Base-by-base conservation (phyloP, 1,140 invertebrate genomes). In the Oryzaephilus surinamensis region DNA sequence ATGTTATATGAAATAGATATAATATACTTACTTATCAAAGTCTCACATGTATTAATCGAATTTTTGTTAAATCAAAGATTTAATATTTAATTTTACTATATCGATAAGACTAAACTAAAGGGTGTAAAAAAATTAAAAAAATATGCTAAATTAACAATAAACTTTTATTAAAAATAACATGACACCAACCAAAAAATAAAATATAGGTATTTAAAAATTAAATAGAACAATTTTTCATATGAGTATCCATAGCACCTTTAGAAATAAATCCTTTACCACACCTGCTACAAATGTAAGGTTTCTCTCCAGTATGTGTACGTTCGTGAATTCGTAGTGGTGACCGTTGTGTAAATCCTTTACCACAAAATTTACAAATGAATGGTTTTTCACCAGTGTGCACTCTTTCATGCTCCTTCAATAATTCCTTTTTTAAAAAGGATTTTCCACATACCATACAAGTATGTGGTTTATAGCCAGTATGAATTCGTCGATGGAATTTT, bases 401-500 rank as follows among this genome's bases (percentile, higher is more conserved):
- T 12, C 15, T 37, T 12, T 38, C 4, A 29, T 50, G 49, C 10
- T 31, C 18, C 10, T 28, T 24, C 23, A 39, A 26, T 8, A 24
- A 17, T 0, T 30, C 27, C 30, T 41, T 41, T 2, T 30, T 38
- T 7, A 35, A 20, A 46, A 80, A 81, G 0, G 69, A 66, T 57
- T 76, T 74, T 2, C 71, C 73, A 48, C 77, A 81, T 1, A 71
- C 58, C 16, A 73, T 70, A 53, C 82, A 84, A 0, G 75, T 73
- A 44, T 77, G 76, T 10, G 81, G 79, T 21, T 80, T 80, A 35
- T 81, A 72, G 0, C 77, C 78, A 0, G 73, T 74, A 43, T 84
- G 80, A 7, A 79, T 77, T 13, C 75, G 61, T 32, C 73, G 57
- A 45, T 82, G 78, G 48, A 76, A 73, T 55, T 75, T 77, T 26